Conservation (phyloP, 2,888 invertebrate species). For the Dichetophora obliterata region DNA sequence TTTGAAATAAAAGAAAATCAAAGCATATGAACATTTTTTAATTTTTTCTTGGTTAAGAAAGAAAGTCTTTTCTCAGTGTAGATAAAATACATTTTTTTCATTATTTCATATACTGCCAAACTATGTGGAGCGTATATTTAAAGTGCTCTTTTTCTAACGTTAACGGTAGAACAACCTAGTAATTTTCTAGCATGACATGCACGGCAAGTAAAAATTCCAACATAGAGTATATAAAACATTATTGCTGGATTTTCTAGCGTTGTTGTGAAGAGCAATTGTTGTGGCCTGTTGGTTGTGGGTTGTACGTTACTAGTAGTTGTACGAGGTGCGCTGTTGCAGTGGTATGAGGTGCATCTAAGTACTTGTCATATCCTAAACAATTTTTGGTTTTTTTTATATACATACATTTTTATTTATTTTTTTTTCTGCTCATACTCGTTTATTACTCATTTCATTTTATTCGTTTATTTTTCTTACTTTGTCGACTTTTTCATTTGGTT, state of each 20-base stretch:
- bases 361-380: conserved; percentile 21
- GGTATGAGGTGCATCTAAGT: neutral
- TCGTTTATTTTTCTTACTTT: neutral
- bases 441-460: neutral
- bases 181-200: conserved; percentile 15
- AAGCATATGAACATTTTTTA: too few relatives aligned
- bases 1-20: too few relatives aligned
- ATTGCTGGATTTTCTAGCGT: neutral
- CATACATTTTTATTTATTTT: neutral
- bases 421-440: neutral
- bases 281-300: neutral
- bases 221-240: neutral
- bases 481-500: neutral
- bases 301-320: neutral
- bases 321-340: neutral
- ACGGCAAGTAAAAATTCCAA: conserved; percentile 3
- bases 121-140: conserved; percentile 9
- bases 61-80: too few relatives aligned
- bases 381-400: conserved; percentile 22
- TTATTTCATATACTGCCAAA: conserved; percentile 1
- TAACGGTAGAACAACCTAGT: neutral
- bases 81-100: neutral
- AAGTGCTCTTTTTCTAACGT: neutral
- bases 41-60: too few relatives aligned
- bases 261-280: neutral